A percentile compares a stretch with the other conserved stretches of the same genome.
These are phyloP conservation scores for Eulemur rubriventer DNA, from an alignment of 2,797 vertebrate genomes.

Conservation along the genomic window DNA sequence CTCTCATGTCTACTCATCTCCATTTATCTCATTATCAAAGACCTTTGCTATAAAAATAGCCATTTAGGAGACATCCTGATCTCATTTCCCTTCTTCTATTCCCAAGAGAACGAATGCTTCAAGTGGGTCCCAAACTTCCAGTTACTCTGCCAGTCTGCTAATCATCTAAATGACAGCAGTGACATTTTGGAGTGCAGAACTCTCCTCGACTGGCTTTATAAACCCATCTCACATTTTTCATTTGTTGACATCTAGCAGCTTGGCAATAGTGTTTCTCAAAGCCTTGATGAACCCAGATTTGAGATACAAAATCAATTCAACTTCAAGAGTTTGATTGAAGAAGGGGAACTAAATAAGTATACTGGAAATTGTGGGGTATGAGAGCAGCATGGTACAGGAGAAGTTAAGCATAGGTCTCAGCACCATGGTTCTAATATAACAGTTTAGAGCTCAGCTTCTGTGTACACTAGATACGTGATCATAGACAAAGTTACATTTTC, in stretches of 20 bases:
- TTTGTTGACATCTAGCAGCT: conserved; percentile 1
- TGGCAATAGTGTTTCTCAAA: background rate
- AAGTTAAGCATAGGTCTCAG: background rate
- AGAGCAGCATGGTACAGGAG: background rate
- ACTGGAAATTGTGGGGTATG: background rate
- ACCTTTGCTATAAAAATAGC: background rate
- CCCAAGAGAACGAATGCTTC: background rate
- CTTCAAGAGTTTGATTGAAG: background rate
- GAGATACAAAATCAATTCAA: background rate
- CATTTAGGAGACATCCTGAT: background rate
- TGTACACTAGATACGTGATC: background rate
- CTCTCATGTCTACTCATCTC: background rate
- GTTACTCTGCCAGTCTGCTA: background rate
- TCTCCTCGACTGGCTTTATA: conserved; percentile 3
- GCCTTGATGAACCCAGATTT: background rate
- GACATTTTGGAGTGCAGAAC: background rate
- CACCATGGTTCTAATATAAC: background rate
- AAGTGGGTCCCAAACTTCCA: background rate
- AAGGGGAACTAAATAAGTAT: background rate
- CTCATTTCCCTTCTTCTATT: background rate
- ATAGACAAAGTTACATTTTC: background rate
- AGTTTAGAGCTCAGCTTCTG: background rate
- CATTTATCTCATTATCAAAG: background rate
- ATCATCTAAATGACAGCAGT: background rate
- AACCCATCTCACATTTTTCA: background rate